phyloP scores from a whole-genome alignment of 2,113 vertebrate genomes.

The Fregata magnificens region DNA sequence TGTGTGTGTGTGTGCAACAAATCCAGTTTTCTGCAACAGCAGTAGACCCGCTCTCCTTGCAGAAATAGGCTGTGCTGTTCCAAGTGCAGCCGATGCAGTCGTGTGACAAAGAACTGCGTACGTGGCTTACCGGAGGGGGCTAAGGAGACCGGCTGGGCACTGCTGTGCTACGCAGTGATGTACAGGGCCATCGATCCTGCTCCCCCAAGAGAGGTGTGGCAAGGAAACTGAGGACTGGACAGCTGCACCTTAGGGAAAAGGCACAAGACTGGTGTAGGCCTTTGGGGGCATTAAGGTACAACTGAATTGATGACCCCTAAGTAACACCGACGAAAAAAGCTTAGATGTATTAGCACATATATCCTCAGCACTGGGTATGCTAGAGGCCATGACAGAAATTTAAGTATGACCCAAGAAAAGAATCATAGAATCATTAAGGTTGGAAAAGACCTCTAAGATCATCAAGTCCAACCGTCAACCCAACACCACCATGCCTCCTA shows the following conservation, averaged over 20 bases:
- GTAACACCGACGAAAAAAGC: neutral
- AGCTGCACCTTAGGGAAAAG: neutral
- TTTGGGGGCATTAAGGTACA: neutral
- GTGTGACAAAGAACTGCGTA: neutral
- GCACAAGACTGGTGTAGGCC: neutral
- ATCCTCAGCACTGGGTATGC: neutral
- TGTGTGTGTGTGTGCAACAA: neutral
- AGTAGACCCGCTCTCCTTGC: neutral
- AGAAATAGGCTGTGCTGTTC: neutral
- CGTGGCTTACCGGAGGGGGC: accelerated
- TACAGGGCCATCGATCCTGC: neutral
- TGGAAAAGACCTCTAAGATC: no score
- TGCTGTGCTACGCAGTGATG: neutral
- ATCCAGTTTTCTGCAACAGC: neutral
- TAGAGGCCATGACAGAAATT: neutral
- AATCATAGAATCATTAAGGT: no score
- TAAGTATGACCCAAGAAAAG: neutral
- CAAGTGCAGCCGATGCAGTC: neutral
- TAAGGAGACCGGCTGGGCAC: neutral
- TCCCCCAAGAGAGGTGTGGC: no score
- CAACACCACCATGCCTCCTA: no score
- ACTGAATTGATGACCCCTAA: neutral
- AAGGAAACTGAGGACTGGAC: neutral
- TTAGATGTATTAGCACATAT: neutral
- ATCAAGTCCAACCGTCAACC: no score